A percentile compares a stretch with the other conserved stretches of the same genome.
These are phyloP conservation scores for Steatocranus sp. DNA, from an alignment of 2,797 vertebrate species.

Conservation along the genomic window DNA sequence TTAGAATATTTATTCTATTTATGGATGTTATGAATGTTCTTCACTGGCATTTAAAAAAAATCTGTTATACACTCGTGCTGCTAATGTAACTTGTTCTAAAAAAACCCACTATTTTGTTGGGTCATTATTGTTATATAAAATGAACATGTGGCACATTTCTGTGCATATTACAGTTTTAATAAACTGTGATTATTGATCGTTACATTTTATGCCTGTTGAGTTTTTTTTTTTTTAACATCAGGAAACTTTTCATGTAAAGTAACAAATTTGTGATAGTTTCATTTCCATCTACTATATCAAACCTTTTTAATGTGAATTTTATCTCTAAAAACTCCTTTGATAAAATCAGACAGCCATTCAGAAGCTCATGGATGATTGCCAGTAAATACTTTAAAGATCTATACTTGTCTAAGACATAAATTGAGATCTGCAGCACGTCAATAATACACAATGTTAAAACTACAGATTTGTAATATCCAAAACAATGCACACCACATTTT, in stretches of 20 bases:
- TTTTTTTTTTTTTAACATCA: background rate
- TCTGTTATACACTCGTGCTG: background rate
- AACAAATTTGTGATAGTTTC: background rate
- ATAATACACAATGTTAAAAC: background rate
- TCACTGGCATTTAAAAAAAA: background rate
- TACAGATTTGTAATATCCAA: background rate
- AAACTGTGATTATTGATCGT: background rate
- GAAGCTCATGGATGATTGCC: background rate
- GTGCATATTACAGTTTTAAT: constrained; percentile 6
- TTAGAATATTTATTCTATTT: background rate
- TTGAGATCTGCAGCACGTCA: too few relatives aligned
- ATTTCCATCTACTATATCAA: background rate
- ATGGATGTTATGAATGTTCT: background rate
- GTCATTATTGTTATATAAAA: background rate
- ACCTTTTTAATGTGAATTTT: background rate
- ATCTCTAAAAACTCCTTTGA: background rate
- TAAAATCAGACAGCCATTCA: background rate
- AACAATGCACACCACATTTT: background rate
- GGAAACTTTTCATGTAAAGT: background rate
- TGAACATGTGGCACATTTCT: background rate
- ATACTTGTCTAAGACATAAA: background rate
- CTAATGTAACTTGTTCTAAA: background rate
- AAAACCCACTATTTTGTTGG: background rate
- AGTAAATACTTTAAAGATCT: background rate
- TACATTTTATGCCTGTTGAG: background rate